Base-by-base conservation (phyloP, 2,797 vertebrate genomes). In the Muraenolepis orangiensis region DNA sequence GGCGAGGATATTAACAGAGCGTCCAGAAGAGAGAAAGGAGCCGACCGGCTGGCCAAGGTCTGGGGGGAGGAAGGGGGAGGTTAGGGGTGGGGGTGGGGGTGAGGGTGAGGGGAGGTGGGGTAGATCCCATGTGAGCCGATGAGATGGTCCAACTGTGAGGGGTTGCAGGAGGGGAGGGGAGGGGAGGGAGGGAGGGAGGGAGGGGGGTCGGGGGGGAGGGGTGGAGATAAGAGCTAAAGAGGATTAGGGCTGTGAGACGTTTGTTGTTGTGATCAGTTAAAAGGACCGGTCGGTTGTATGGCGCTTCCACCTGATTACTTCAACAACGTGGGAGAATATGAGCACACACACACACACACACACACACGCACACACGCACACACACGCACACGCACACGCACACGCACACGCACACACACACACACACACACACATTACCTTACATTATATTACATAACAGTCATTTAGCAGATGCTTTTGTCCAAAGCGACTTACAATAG, bases 251-350 rank as follows among this genome's bases (percentile, higher is more conserved):
- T 84, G 74, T 90, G 88, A 91, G 89, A 91, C 89, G 90, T 90
- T 90, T 90, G 87, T 91, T 89, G 90, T 89, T 90, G 88, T 89
- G 90, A 91, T 91, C 88, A 87, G 85, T 90, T 91, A 87, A 89
- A 91, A 91, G 90, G 88, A 81, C 84, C 70, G 78, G 76, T 77
- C 84, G n/a, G n/a, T 86, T 86, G 20, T n/a, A 64, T 84, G 75
- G 76, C 73, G 81, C 83, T 83, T n/a, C 87, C 89, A 91, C 90
- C 89, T 90, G 90, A 91, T 78, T 87, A 82, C 86, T 82, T 86
- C 83, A 84, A 23, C 30, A 16, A 77, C 84, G 86, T 85, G 1
- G 40, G 40, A 16, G 40, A 42, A 16, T 14, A 12, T 42, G 70
- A 85, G 32, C 32, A 3, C 32, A 34, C 57, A n/a, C n/a, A n/a